These are phyloP conservation scores for Pungitius pungitius DNA, from an alignment of 2,113 vertebrate genomes.

Conservation along the genomic window DNA sequence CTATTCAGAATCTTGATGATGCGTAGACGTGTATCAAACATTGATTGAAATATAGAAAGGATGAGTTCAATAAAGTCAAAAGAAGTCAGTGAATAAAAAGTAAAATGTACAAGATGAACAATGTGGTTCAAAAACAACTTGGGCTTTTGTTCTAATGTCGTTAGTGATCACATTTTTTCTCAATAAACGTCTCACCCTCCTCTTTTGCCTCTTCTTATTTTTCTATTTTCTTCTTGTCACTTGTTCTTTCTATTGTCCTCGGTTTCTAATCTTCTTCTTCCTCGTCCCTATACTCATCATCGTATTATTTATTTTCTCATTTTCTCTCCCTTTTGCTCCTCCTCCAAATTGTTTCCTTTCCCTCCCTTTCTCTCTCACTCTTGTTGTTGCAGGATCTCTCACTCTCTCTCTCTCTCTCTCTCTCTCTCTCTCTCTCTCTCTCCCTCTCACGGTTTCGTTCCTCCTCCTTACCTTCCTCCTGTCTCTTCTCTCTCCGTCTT, in stretches of 20 bases:
- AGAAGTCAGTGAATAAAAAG: background rate
- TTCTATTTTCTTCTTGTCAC: background rate
- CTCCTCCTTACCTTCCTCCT: background rate
- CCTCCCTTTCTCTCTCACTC: background rate
- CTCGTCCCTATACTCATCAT: background rate
- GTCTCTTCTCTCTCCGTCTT: background rate
- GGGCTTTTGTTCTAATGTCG: background rate
- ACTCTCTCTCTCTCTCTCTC: background rate
- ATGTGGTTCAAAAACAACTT: background rate
- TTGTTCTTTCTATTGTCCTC: background rate
- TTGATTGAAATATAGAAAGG: background rate
- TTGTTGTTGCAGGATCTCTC: background rate
- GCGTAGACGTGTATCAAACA: background rate
- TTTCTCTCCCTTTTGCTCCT: background rate
- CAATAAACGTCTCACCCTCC: background rate
- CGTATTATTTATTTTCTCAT: background rate
- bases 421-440: background rate
- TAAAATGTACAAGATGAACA: background rate
- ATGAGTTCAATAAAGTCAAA: background rate
- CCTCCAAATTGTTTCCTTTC: background rate
- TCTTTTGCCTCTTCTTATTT: background rate
- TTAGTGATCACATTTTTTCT: background rate
- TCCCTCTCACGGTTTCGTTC: background rate
- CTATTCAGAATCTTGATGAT: background rate
- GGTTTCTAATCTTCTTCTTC: background rate